Evolutionary conservation across 2,113 vertebrate genomes (phyloP).

Genomic region (Syngnathus typhle): DNA sequence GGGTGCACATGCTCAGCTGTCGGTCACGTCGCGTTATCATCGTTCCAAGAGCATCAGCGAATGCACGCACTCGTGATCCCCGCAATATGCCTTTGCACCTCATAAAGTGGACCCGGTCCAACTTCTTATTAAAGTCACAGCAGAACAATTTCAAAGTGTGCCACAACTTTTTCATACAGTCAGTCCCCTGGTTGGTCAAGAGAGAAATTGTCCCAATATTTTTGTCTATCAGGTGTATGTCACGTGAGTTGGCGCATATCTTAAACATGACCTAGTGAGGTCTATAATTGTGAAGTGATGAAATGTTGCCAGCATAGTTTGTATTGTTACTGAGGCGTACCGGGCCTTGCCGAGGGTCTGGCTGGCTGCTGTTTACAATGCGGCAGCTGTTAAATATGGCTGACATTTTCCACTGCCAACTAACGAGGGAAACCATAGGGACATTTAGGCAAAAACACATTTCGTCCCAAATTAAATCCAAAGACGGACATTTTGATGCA

Average conservation of each 20-base stretch:
- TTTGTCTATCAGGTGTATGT: not conserved
- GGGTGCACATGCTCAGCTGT: conserved; percentile 49
- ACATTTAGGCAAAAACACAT: not conserved
- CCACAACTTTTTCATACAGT: not conserved
- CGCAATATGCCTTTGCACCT: not conserved
- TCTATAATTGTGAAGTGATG: conserved; percentile 7
- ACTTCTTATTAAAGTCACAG: not conserved
- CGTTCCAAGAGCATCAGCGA: conserved; percentile 14
- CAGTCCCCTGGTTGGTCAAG: too few species aligned
- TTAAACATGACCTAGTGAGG: not conserved
- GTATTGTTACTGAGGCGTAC: conserved; percentile 22
- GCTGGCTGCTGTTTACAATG: conserved; percentile 36
- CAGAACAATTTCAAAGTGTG: not conserved
- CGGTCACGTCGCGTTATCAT: conserved; percentile 14
- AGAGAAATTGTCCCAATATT: not conserved
- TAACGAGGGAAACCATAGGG: not conserved
- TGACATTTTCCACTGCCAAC: conserved; percentile 37
- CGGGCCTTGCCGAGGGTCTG: not conserved
- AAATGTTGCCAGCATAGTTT: conserved; percentile 24
- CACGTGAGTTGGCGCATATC: not conserved
- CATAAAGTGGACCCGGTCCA: not conserved
- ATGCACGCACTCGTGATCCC: conserved; percentile 22
- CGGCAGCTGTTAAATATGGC: conserved; percentile 48
- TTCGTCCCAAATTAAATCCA: not conserved
- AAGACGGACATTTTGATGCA: too few species aligned